A percentile compares a stretch with the other conserved stretches of the same genome.
Evolutionary conservation across 2,797 vertebrate genomes (phyloP).

Genomic region (Enoplosus armatus): DNA sequence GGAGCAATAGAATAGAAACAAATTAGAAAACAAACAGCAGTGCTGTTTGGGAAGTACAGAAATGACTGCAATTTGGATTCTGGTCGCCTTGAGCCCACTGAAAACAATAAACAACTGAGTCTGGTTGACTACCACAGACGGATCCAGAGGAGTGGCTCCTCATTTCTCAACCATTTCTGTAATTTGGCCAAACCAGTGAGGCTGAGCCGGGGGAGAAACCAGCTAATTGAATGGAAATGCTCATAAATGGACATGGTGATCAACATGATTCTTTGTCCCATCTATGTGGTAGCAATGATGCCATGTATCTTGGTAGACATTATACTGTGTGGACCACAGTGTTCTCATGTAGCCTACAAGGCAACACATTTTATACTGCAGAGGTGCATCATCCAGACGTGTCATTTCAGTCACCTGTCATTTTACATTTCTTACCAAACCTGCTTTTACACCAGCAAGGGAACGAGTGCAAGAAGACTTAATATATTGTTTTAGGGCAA

Average conservation of each 20-base stretch:
- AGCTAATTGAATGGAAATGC: slow-evolving; percentile 54
- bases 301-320: background rate
- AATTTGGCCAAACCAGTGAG: slow-evolving; percentile 55
- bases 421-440: slow-evolving; percentile 9
- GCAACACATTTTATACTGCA: background rate
- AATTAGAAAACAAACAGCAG: slow-evolving; percentile 43
- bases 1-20: slow-evolving; percentile 30
- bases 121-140: slow-evolving; percentile 45
- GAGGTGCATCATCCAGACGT: background rate
- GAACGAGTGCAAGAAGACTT: background rate
- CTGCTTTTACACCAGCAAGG: background rate
- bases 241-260: slow-evolving; percentile 29
- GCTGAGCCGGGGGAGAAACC: slow-evolving; percentile 42
- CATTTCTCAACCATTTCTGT: slow-evolving; percentile 60
- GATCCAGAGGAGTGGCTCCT: slow-evolving; percentile 54
- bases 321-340: background rate
- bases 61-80: slow-evolving; percentile 47
- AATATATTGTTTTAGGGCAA: too few species aligned
- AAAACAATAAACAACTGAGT: slow-evolving; percentile 49
- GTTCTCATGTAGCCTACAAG: background rate
- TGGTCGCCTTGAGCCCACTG: slow-evolving; percentile 46
- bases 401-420: background rate
- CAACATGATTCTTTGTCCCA: slow-evolving; percentile 16
- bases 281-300: background rate
- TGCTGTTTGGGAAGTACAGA: slow-evolving; percentile 42